Evolutionary conservation across 2,888 invertebrate species (phyloP).

Genomic region (Euplexia lucipara): DNA sequence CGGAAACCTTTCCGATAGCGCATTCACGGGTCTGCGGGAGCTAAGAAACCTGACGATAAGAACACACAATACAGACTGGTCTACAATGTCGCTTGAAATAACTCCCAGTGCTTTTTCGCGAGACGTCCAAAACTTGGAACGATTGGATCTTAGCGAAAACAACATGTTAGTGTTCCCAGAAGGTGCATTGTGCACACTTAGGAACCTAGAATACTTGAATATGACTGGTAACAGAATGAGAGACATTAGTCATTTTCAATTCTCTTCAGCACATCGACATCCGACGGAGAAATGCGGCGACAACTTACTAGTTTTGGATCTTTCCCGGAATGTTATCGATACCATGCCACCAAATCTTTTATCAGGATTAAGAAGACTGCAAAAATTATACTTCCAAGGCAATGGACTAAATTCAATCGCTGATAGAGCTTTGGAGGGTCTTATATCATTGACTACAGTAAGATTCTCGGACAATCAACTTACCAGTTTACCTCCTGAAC

Average conservation of each 20-base stretch:
- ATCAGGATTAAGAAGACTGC: constrained; percentile 93
- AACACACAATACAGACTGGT: constrained; percentile 96
- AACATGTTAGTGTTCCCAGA: constrained; percentile 95
- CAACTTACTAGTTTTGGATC: constrained; percentile 93
- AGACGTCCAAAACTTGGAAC: constrained; percentile 93
- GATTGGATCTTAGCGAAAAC: constrained; percentile 94
- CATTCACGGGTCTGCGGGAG: constrained; percentile 95
- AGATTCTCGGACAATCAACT: constrained; percentile 96
- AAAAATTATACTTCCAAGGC: constrained; percentile 94
- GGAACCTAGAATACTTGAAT: constrained; percentile 94
- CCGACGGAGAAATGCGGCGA: constrained; percentile 93
- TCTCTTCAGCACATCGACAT: constrained; percentile 91
- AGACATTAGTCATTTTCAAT: constrained; percentile 94
- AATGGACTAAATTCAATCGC: constrained; percentile 95
- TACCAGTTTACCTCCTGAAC: constrained; percentile 94
- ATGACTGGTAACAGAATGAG: constrained; percentile 95
- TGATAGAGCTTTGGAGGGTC: constrained; percentile 94
- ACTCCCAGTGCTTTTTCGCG: constrained; percentile 94
- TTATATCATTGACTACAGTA: constrained; percentile 93
- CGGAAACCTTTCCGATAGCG: constrained; percentile 95
- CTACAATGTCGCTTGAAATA: constrained; percentile 94
- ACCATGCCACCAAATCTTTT: constrained; percentile 93
- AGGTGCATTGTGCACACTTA: constrained; percentile 94
- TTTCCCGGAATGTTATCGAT: constrained; percentile 95
- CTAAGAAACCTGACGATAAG: constrained; percentile 95